Evolutionary conservation across 2,113 vertebrate species (phyloP).

Genomic region (Neolamprologus ventralis): DNA sequence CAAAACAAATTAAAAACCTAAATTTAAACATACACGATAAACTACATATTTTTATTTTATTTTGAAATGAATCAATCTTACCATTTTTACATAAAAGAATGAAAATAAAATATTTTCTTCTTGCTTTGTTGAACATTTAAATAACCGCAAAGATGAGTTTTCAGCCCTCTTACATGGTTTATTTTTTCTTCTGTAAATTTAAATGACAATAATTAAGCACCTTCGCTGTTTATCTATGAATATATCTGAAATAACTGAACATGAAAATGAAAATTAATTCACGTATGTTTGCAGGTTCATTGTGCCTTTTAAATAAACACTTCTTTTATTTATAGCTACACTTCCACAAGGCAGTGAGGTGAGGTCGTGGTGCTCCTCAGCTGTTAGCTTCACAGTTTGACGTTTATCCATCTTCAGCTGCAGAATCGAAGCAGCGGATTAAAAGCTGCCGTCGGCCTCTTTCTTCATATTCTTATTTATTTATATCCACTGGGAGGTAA

Average conservation of each 20-base stretch:
- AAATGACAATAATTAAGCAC: fast-evolving
- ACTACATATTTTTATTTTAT: not conserved
- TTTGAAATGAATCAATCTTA: not conserved
- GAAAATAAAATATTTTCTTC: not conserved
- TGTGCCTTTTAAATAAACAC: not conserved
- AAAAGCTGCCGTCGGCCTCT: not conserved
- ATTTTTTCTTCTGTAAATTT: fast-evolving
- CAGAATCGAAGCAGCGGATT: not conserved
- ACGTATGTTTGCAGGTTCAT: not conserved
- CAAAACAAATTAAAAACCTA: not conserved
- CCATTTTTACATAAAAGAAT: not conserved
- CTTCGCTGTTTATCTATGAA: not conserved
- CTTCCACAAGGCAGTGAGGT: not conserved
- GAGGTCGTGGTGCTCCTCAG: not conserved
- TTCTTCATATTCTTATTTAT: not conserved
- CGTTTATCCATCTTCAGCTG: not conserved
- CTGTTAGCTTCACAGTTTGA: not conserved
- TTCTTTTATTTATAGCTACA: not conserved
- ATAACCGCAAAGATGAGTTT: fast-evolving
- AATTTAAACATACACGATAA: not conserved
- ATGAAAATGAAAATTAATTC: not conserved
- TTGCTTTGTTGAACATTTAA: not conserved
- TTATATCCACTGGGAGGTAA: not conserved
- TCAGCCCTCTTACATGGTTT: fast-evolving
- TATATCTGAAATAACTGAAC: not conserved